phyloP scores from a whole-genome alignment of 1,140 invertebrate genomes.

The Lepidurus packardi region DNA sequence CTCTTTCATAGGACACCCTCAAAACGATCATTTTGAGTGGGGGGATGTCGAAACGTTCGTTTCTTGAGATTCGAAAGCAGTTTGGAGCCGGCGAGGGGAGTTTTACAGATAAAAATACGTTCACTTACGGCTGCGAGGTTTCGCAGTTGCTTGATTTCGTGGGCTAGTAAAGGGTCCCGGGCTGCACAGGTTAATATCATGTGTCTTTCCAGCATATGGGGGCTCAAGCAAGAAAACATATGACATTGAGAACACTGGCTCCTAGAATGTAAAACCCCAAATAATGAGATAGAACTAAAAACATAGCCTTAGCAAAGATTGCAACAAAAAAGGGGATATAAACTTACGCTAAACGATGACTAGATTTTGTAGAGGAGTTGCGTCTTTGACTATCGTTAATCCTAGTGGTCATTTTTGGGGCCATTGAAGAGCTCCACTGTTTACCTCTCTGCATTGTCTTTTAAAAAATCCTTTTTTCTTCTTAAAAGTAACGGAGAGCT shows the following conservation, averaged over 20 bases:
- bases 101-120: not conserved
- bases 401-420: not conserved
- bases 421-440: not conserved
- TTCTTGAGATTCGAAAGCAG: not conserved
- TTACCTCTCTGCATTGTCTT: too few relatives aligned
- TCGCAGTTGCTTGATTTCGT: not conserved
- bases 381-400: not conserved
- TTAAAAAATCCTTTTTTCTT: too few relatives aligned
- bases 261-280: not conserved
- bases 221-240: slow-evolving; percentile 4
- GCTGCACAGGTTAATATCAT: slow-evolving; percentile 13
- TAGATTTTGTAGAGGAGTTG: not conserved
- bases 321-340: not conserved
- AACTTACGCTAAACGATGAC: not conserved
- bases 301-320: not conserved
- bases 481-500: too few relatives aligned
- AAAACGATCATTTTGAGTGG: not conserved
- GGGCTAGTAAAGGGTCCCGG: not conserved
- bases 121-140: slow-evolving; percentile 4
- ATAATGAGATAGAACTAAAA: not conserved
- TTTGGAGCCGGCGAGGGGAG: not conserved
- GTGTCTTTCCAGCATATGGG: not conserved
- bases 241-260: not conserved
- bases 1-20: not conserved
- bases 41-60: not conserved